phyloP scores from a whole-genome alignment of 2,888 invertebrate genomes.

The Ephialtes manifestator region DNA sequence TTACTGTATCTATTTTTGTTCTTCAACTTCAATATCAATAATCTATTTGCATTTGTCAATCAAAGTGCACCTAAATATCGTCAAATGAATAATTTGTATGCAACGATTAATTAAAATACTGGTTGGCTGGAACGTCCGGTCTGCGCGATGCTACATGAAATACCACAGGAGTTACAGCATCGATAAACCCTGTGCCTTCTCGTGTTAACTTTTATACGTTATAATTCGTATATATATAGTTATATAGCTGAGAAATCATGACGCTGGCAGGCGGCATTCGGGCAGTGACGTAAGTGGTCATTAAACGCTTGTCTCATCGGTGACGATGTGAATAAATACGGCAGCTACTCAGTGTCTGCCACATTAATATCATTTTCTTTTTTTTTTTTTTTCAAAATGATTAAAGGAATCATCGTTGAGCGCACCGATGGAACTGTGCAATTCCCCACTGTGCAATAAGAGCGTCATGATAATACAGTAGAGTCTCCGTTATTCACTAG shows the following conservation, averaged over 20 bases:
- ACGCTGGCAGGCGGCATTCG: slow-evolving; percentile 73
- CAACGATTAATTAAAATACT: slow-evolving; percentile 53
- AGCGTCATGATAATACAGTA: neutral
- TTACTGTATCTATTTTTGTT: slow-evolving; percentile 5
- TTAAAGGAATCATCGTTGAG: slow-evolving; percentile 28
- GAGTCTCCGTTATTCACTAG: neutral
- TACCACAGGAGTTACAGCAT: slow-evolving; percentile 63
- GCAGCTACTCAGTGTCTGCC: slow-evolving; percentile 41
- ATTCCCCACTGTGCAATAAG: neutral
- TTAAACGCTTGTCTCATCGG: slow-evolving; percentile 78
- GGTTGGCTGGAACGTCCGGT: slow-evolving; percentile 56
- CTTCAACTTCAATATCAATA: neutral
- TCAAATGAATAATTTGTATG: slow-evolving; percentile 49
- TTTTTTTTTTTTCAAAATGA: slow-evolving; percentile 1
- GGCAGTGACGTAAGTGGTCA: slow-evolving; percentile 82
- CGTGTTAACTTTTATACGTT: slow-evolving; percentile 35
- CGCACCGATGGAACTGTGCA: neutral
- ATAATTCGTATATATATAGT: slow-evolving; percentile 25
- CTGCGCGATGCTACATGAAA: slow-evolving; percentile 35
- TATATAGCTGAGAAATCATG: slow-evolving; percentile 18
- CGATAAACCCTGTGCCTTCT: slow-evolving; percentile 28
- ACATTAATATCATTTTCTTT: slow-evolving; percentile 43
- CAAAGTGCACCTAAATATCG: neutral
- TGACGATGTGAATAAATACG: slow-evolving; percentile 60
- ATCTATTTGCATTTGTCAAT: neutral